Evolutionary conservation across 2,888 invertebrate species (phyloP).

Genomic region (Vesta saturnalis): DNA sequence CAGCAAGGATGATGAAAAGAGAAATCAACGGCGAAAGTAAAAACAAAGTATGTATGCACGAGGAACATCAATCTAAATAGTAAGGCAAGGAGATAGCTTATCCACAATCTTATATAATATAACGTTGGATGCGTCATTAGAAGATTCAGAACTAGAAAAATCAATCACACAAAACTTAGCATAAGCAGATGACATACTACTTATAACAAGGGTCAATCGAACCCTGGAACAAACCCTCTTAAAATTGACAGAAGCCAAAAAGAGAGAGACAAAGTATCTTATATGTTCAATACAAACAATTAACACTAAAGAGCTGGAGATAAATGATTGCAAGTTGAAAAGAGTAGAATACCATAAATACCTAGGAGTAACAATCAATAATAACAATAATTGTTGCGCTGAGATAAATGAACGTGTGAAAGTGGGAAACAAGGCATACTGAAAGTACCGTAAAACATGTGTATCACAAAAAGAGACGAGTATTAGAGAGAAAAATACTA

Average conservation of each 20-base stretch:
- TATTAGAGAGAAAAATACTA: no score
- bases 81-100: background rate
- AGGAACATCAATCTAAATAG: no score
- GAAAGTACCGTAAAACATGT: no score
- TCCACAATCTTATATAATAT: background rate
- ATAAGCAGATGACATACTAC: background rate
- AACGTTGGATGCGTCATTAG: background rate
- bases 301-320: background rate
- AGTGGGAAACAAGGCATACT: no score
- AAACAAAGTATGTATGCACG: no score
- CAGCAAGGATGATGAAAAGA: background rate
- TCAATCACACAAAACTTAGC: background rate
- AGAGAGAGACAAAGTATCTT: background rate
- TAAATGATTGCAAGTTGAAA: slow-evolving; percentile 6
- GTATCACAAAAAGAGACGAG: no score
- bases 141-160: background rate
- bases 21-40: no score
- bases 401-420: no score
- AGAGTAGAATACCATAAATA: background rate
- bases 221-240: background rate
- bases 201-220: background rate
- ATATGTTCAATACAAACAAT: no score
- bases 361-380: background rate
- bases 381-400: background rate
- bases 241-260: background rate